Evolutionary conservation across 2,888 invertebrate genomes (phyloP), one percentile per base, ranked within the genome.

Genomic region (Mamestra brassicae): DNA sequence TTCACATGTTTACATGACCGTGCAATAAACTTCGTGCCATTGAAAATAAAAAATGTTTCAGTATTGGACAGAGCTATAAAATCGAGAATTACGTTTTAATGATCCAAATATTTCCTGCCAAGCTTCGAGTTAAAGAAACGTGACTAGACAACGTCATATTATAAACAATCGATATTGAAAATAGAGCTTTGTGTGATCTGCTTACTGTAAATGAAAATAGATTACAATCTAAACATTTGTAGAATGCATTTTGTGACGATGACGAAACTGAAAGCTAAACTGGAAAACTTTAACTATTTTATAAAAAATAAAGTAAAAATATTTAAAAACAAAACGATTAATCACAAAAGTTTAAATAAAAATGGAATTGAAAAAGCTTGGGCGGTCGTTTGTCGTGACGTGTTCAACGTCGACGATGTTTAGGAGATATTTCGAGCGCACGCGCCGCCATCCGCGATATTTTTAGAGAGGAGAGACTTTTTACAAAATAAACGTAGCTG

Each of bases 391-490:
- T 85, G 83, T 85, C 85, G 85, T 93, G 92, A 93, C 93, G 92
- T 90, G 89, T 88, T 76, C 71, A 74, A 89, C 90, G 90, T 90
- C 89, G 88, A 84, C 89, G 91, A 90, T 91, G 91, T 91, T 91
- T 87, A 85, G 87, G 90, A 91, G 93, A 93, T 95, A 95, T 95
- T 96, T 94, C 89, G 89, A 92, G 93, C 90, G 84, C 81, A 86
- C 90, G 92, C 95, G 95, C 94, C 93, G 92, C 94, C 92, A 91
- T 88, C 89, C 91, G 90, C 85, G 92, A 85, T 96, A 96, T 96
- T 95, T 96, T 94, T 96, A 96, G 96, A 93, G 91, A 91, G 90
- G 94, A 94, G 94, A 91, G 93, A 94, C 94, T 93, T 96, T 95
- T 95, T 95, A 95, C 94, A 95, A 95, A 96, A 95, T 95, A 95